Evolutionary conservation across 2,113 vertebrate genomes (phyloP).

Genomic region (Ceyx margarethae): DNA sequence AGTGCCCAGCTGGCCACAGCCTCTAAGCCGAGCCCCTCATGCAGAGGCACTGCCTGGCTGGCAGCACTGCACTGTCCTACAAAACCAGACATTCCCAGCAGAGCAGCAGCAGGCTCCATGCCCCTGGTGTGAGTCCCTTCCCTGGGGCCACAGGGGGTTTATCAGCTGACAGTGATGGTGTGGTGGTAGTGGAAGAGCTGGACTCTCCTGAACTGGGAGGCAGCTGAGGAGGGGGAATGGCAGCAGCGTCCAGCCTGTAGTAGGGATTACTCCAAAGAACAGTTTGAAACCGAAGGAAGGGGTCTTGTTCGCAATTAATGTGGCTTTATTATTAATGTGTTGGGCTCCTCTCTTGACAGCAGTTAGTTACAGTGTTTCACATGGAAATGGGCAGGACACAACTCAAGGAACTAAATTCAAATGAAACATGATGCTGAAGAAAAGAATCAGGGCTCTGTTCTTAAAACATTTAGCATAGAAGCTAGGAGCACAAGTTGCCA

Average conservation of each 20-base stretch:
- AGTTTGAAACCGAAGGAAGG: background rate
- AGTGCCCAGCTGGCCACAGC: background rate
- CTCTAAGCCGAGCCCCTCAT: background rate
- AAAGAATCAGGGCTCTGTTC: constrained; percentile 68
- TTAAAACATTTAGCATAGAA: constrained; percentile 79
- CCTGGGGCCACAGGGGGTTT: background rate
- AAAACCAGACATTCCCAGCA: background rate
- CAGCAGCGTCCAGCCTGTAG: background rate
- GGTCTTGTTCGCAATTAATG: constrained; percentile 68
- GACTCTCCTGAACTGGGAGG: background rate
- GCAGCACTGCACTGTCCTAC: background rate
- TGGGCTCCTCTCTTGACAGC: constrained; percentile 84
- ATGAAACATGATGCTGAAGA: constrained; percentile 78
- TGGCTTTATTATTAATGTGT: constrained; percentile 85
- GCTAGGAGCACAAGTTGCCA: constrained; percentile 74
- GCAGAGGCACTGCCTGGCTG: background rate
- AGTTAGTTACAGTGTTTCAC: constrained; percentile 86
- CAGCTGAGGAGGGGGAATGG: background rate
- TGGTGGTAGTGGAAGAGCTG: fast-evolving
- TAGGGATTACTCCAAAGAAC: background rate
- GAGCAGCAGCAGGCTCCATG: background rate
- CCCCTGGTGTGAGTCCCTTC: background rate
- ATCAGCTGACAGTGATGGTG: background rate
- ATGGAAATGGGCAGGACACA: constrained; percentile 56
- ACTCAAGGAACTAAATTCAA: constrained; percentile 63